Conservation (phyloP, 2,888 invertebrate genomes). For the Catocala nupta region DNA sequence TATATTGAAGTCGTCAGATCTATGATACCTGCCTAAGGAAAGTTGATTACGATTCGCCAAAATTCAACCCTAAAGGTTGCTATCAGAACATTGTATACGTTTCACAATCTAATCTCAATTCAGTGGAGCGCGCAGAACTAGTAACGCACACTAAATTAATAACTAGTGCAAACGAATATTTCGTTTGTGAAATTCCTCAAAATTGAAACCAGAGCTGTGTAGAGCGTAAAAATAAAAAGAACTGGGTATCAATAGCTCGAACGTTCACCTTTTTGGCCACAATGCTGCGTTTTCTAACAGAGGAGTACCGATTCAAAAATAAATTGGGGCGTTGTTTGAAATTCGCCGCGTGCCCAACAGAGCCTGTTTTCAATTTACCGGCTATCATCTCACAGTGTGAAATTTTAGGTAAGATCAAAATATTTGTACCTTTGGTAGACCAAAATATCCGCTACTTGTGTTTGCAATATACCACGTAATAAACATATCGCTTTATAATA, state of each 20-base stretch:
- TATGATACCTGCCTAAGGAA: too few species aligned
- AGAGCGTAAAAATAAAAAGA: slow-evolving; percentile 20
- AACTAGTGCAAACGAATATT: slow-evolving; percentile 34
- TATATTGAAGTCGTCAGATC: too few species aligned
- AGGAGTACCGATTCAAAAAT: slow-evolving; percentile 44
- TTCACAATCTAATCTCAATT: slow-evolving; percentile 26
- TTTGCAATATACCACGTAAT: too few species aligned
- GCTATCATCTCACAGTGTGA: not conserved
- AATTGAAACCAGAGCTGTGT: slow-evolving; percentile 39
- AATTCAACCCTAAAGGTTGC: not conserved
- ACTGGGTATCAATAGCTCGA: slow-evolving; percentile 34
- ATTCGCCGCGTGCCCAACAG: slow-evolving; percentile 26
- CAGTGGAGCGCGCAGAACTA: slow-evolving; percentile 30
- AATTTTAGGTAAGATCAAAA: not conserved
- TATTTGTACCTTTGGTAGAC: too few species aligned
- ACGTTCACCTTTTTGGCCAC: slow-evolving; percentile 47
- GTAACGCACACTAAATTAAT: slow-evolving; percentile 38
- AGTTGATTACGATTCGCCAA: too few species aligned
- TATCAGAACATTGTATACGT: not conserved
- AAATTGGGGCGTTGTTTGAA: slow-evolving; percentile 43
- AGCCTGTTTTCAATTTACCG: slow-evolving; percentile 27
- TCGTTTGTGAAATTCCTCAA: slow-evolving; percentile 31
- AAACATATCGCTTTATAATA: too few species aligned
- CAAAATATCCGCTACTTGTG: too few species aligned
- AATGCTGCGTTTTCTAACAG: slow-evolving; percentile 32